Percentiles rank a stretch among this genome's conserved stretches.
These are phyloP conservation scores for Sparidentex hasta DNA, from an alignment of 2,797 vertebrate species.

Conservation along the genomic window DNA sequence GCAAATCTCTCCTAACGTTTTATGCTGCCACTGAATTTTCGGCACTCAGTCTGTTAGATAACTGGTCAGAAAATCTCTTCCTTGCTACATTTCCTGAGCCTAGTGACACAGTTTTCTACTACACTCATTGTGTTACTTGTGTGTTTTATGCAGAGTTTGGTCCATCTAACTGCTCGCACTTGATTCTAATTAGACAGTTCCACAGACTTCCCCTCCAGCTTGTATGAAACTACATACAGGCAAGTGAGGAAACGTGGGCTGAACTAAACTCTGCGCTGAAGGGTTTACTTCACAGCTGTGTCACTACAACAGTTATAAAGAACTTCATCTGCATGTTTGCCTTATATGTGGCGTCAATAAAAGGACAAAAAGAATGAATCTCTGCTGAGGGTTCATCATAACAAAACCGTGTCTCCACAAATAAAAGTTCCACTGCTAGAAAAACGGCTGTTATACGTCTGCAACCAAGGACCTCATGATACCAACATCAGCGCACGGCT, in stretches of 20 bases:
- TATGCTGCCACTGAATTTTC: neutral
- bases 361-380: neutral
- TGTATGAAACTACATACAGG: constrained; percentile 58
- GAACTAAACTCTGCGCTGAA: constrained; percentile 18
- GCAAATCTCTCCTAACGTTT: neutral
- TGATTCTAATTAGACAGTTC: constrained; percentile 62
- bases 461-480: neutral
- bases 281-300: constrained; percentile 25
- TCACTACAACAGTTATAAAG: constrained; percentile 32
- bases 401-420: neutral
- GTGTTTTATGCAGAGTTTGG: constrained; percentile 1
- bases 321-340: neutral
- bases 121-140: neutral
- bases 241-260: constrained; percentile 14
- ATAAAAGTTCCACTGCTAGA: neutral
- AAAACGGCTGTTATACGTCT: neutral
- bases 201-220: constrained; percentile 42
- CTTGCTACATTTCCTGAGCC: neutral
- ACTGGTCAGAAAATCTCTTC: neutral
- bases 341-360: constrained; percentile 16
- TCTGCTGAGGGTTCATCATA: neutral
- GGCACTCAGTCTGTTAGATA: neutral
- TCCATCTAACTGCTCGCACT: constrained; percentile 49
- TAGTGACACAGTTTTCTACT: neutral
- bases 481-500: neutral